Evolutionary conservation across 64 coral and sea anemone genomes (phyloP).

Genomic region (Dendrophyllia cribrosa): DNA sequence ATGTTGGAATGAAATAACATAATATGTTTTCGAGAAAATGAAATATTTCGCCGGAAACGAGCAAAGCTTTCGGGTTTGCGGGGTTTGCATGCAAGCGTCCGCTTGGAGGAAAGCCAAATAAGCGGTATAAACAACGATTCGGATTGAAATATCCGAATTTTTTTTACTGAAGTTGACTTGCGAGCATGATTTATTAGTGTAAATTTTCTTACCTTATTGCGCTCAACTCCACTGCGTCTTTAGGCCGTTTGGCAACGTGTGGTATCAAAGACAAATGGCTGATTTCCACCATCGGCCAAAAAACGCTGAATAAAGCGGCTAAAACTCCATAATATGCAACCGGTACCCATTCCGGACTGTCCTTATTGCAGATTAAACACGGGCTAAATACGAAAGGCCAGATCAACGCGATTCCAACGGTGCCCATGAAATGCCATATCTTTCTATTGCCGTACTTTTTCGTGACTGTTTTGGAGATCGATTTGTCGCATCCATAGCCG

Average conservation of each 20-base stretch:
- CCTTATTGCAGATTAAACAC: conserved; percentile 66
- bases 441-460: conserved; percentile 89
- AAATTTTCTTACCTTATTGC: conserved; percentile 78
- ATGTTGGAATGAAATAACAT: too few species aligned
- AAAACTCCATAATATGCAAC: conserved; percentile 76
- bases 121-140: neutral
- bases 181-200: neutral
- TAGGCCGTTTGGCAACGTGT: conserved; percentile 73
- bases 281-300: conserved; percentile 96
- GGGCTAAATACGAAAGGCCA: conserved; percentile 92
- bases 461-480: conserved; percentile 63
- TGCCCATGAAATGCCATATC: conserved; percentile 89
- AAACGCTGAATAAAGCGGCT: conserved; percentile 74
- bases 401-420: conserved; percentile 74
- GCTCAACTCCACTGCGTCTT: conserved; percentile 83
- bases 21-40: too few species aligned
- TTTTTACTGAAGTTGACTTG: too few species aligned
- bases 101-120: conserved; percentile 5
- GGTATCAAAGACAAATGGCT: conserved; percentile 94
- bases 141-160: neutral
- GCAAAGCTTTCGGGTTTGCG: too few species aligned
- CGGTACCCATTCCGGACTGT: conserved; percentile 58
- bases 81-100: neutral
- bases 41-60: too few species aligned
- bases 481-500: conserved; percentile 94